Evolutionary conservation across 2,797 vertebrate species (phyloP).

Genomic region (Takifugu ocellatus): DNA sequence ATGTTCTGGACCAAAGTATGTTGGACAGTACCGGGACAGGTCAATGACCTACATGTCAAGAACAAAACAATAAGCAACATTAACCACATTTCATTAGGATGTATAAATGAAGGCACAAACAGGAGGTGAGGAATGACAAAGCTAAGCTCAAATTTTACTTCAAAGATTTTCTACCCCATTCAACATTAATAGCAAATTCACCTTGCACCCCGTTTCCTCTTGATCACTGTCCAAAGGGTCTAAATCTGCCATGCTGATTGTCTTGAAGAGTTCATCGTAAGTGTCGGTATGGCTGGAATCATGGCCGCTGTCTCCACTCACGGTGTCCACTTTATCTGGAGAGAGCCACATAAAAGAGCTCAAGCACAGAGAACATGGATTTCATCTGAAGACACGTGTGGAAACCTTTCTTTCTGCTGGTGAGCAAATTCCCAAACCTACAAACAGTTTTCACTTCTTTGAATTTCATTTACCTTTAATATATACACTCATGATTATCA

Average conservation of each 20-base stretch:
- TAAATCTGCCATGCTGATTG: conserved; percentile 57
- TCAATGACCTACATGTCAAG: conserved; percentile 82
- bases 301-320: conserved; percentile 75
- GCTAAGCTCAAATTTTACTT: neutral
- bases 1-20: conserved; percentile 93
- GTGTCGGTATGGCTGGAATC: conserved; percentile 75
- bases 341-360: conserved; percentile 14
- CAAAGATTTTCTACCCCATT: no score
- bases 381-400: conserved; percentile 17
- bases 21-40: conserved; percentile 90
- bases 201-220: conserved; percentile 78
- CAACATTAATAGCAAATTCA: conserved; percentile 38
- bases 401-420: conserved; percentile 8
- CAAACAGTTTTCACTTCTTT: no score
- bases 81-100: neutral
- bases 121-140: conserved; percentile 1
- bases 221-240: conserved; percentile 78
- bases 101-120: neutral
- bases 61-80: conserved; percentile 1
- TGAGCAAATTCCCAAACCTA: conserved; percentile 11
- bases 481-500: no score
- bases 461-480: neutral
- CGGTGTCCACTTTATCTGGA: conserved; percentile 77
- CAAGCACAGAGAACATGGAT: conserved; percentile 21
- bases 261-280: conserved; percentile 93